phyloP scores from a whole-genome alignment of 2,888 invertebrate genomes.

The Lasius platythorax region DNA sequence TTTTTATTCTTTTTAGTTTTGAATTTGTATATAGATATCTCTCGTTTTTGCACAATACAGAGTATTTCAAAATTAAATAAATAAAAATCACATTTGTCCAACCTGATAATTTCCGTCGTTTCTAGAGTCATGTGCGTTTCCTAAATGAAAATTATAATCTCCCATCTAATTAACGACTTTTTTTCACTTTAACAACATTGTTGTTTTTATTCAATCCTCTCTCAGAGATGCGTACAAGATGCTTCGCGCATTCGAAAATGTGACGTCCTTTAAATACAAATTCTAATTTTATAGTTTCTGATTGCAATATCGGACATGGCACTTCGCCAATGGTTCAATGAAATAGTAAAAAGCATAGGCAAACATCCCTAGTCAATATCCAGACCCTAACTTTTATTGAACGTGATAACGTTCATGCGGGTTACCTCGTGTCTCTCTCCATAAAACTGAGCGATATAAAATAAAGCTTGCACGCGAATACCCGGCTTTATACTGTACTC shows the following conservation, averaged over 20 bases:
- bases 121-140: not conserved
- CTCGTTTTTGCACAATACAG: not conserved
- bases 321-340: constrained; percentile 15
- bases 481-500: constrained; percentile 17
- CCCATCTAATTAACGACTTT: not conserved
- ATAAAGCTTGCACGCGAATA: constrained; percentile 30
- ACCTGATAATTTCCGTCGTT: not conserved
- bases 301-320: not conserved
- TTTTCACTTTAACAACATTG: not conserved
- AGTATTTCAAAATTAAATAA: not conserved
- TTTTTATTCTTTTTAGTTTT: constrained; percentile 3
- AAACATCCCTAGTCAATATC: constrained; percentile 20
- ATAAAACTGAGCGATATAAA: constrained; percentile 43
- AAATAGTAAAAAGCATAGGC: constrained; percentile 10
- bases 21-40: not conserved
- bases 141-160: not conserved
- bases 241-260: not conserved
- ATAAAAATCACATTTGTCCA: not conserved
- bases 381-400: constrained; percentile 40
- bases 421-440: not conserved
- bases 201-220: not conserved
- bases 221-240: not conserved
- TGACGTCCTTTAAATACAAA: constrained; percentile 12
- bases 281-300: constrained; percentile 15
- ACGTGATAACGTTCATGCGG: constrained; percentile 22